These are phyloP conservation scores for Crambe crambe DNA, from an alignment of 37 sponge, comb jelly and placozoan species.

Conservation along the genomic window DNA sequence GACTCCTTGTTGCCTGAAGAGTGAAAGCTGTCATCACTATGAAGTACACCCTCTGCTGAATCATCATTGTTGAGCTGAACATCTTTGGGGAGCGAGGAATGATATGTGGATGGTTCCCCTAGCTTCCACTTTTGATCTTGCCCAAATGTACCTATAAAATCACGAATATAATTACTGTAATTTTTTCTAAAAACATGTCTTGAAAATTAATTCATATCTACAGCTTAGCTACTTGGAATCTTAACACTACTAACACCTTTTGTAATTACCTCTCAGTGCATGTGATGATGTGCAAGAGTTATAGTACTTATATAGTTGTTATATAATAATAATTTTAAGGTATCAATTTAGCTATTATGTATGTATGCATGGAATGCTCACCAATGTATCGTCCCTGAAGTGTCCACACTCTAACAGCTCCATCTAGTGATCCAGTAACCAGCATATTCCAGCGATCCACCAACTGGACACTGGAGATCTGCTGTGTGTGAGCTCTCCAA, in stretches of 20 bases:
- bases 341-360: no score
- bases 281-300: no score
- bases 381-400: slow-evolving; percentile 72
- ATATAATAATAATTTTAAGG: no score
- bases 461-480: slow-evolving; percentile 49
- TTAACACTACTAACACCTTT: no score
- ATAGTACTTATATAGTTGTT: no score
- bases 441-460: slow-evolving; percentile 42
- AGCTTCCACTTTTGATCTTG: slow-evolving; percentile 45
- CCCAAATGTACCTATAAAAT: slow-evolving; percentile 66
- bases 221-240: no score
- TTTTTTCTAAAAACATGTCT: no score
- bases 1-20: no score
- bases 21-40: neutral
- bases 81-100: slow-evolving; percentile 29
- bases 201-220: no score
- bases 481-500: slow-evolving; percentile 61
- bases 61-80: neutral
- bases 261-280: no score
- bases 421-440: slow-evolving; percentile 56
- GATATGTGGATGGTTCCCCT: slow-evolving; percentile 34
- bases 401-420: slow-evolving; percentile 70
- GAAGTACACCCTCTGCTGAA: neutral
- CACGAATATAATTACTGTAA: neutral
- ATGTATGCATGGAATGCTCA: no score